Base-by-base conservation (phyloP, 2,113 vertebrate genomes). In the Notothenia coriiceps region DNA sequence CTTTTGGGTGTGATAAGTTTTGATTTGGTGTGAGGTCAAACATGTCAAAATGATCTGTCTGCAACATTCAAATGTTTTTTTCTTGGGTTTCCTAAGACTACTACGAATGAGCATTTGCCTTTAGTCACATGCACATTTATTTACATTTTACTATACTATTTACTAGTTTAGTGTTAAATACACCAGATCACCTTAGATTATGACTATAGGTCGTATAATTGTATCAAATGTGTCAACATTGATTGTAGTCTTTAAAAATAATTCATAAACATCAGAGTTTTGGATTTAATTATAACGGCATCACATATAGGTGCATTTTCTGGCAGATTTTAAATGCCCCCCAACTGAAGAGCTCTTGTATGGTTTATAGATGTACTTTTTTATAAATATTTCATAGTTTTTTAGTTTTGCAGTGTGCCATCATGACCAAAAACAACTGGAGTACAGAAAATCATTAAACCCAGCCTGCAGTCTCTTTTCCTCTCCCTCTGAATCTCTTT, bases 1-100 rank as follows among this genome's bases (percentile, higher is more conserved):
- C 61, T 57, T 40, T 74, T 51, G 70, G 40, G 35, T 62, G 65
- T 62, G 60, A 57, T 79, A 74, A 71, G 86, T 80, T 82, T 74
- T 43, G 25, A 78, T 79, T 80, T 80, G 35, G n/a, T 44, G 55
- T 61, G 25, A 74, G 22, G 49, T 65, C 10, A 68, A 70, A 68
- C 60, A 60, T 70, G 54, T 49, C 1, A 11, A 54, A 74, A 68
- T 77, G 17, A 68, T 64, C 46, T 63, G 47, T 72, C 66, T 51
- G 77, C 43, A 55, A 15, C 49, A 22, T 73, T 75, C 7, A 62
- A 12, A 54, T 56, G 6, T 15, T 57, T 29, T 50, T 18, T 13
- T 9, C 52, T 1, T 64, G 10, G 65, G 10, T 73, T 71, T 55
- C 71, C 4, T 22, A 29, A 76, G 62, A 64, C 57, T 44, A 57